phyloP scores from a whole-genome alignment of 2,797 vertebrate genomes.

The Periparus ater region DNA sequence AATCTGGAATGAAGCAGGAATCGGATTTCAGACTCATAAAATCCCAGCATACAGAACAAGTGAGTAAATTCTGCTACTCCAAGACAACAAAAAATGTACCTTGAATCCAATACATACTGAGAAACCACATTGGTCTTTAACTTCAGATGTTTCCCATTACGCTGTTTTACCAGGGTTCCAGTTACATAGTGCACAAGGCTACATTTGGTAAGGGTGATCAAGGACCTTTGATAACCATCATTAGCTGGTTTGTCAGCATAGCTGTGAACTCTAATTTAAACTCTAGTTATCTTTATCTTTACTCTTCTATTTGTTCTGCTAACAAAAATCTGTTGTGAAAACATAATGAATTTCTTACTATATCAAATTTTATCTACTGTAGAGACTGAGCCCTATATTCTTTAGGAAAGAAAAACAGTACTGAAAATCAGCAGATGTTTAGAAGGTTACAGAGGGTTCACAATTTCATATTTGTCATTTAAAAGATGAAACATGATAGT shows the following conservation, averaged over 20 bases:
- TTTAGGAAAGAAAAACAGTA: not conserved
- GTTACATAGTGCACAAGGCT: not conserved
- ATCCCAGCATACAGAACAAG: not conserved
- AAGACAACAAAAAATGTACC: not conserved
- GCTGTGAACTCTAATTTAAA: not conserved
- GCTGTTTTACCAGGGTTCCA: not conserved
- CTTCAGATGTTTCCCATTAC: not conserved
- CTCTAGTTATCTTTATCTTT: not conserved
- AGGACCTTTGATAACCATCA: not conserved
- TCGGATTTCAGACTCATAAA: not conserved
- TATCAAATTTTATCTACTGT: not conserved
- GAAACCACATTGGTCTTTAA: not conserved
- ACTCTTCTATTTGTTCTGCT: not conserved
- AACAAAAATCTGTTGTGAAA: not conserved
- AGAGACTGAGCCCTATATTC: not conserved
- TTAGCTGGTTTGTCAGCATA: not conserved
- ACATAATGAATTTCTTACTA: not conserved
- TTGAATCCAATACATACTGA: not conserved
- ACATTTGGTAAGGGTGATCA: not conserved
- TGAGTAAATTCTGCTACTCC: not conserved
- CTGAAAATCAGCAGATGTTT: not conserved
- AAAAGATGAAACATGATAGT: not conserved
- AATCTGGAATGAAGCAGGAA: not conserved
- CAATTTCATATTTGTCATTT: not conserved
- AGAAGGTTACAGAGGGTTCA: not conserved